A percentile compares a stretch with the other conserved stretches of the same genome.
Conservation (phyloP, 2,113 vertebrate species). For the Neomonachus schauinslandi region DNA sequence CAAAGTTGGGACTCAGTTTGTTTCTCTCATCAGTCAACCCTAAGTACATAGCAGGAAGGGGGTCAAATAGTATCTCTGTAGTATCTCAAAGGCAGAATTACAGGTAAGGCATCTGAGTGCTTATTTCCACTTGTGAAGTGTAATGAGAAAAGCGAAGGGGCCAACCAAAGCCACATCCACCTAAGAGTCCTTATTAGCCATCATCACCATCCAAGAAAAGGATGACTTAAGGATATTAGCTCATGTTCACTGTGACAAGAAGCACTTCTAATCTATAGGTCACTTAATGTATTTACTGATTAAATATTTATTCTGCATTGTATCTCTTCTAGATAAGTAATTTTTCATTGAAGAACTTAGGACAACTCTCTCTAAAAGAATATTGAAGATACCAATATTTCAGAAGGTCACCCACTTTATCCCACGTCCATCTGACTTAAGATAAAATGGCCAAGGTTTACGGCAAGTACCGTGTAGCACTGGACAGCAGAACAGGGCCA, state of each 20-base stretch:
- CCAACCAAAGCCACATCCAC: neutral
- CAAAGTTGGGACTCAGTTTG: neutral
- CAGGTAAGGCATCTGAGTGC: neutral
- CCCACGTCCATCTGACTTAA: neutral
- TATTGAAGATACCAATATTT: neutral
- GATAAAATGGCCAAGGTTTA: neutral
- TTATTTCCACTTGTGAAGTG: neutral
- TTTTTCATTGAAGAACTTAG: neutral
- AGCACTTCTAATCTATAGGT: neutral
- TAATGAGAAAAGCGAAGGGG: neutral
- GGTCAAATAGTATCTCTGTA: neutral
- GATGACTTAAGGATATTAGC: neutral
- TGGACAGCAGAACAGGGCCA: neutral
- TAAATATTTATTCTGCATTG: neutral
- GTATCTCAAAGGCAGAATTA: neutral
- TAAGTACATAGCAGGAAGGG: neutral
- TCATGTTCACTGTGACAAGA: neutral
- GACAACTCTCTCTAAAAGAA: neutral
- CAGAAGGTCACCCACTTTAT: neutral
- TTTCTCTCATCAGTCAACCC: neutral
- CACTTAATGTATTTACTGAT: neutral
- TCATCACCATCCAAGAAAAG: neutral
- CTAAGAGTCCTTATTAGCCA: neutral
- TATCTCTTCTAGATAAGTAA: neutral
- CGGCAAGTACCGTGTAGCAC: accelerated